Conservation (phyloP, 92 coral and sea anemone species). For the Actinernus sp. region DNA sequence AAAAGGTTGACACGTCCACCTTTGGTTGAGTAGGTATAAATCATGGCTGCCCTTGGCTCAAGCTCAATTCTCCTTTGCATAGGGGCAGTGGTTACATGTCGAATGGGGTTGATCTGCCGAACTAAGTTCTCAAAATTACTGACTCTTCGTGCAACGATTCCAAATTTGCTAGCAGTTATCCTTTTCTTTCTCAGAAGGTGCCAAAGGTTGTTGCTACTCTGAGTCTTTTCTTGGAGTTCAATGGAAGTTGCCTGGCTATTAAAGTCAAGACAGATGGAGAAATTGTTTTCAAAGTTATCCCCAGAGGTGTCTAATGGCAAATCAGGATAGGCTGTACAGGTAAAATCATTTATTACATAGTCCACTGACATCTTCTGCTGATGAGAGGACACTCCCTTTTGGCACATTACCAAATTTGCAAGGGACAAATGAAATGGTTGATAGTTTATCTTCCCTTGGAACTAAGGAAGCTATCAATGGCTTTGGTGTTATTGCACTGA, state of each 20-base stretch:
- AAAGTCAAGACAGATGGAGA: constrained; percentile 9
- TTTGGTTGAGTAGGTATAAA: constrained; percentile 33
- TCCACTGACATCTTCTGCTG: constrained; percentile 43
- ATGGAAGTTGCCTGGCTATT: constrained; percentile 29
- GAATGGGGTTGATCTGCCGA: constrained; percentile 38
- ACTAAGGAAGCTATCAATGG: constrained; percentile 25
- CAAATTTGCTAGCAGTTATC: constrained; percentile 75
- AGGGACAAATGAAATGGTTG: constrained; percentile 28
- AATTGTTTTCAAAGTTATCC: constrained; percentile 29
- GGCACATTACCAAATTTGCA: constrained; percentile 53
- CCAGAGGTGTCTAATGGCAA: constrained; percentile 30
- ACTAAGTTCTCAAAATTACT: constrained; percentile 53
- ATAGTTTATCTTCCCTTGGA: constrained; percentile 8
- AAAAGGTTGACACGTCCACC: constrained; percentile 34
- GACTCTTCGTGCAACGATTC: constrained; percentile 34
- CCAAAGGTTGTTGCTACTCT: constrained; percentile 50
- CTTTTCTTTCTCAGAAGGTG: constrained; percentile 45
- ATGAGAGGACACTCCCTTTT: constrained; percentile 47
- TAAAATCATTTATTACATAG: constrained; percentile 54
- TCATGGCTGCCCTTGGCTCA: constrained; percentile 43
- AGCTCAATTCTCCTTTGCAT: constrained; percentile 55
- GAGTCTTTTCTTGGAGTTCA: constrained; percentile 40
- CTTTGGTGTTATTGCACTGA: constrained; percentile 10
- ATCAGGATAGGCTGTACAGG: constrained; percentile 34
- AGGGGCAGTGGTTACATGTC: constrained; percentile 36